Conservation (phyloP, 2,113 vertebrate genomes). For the Aepyceros melampus region DNA sequence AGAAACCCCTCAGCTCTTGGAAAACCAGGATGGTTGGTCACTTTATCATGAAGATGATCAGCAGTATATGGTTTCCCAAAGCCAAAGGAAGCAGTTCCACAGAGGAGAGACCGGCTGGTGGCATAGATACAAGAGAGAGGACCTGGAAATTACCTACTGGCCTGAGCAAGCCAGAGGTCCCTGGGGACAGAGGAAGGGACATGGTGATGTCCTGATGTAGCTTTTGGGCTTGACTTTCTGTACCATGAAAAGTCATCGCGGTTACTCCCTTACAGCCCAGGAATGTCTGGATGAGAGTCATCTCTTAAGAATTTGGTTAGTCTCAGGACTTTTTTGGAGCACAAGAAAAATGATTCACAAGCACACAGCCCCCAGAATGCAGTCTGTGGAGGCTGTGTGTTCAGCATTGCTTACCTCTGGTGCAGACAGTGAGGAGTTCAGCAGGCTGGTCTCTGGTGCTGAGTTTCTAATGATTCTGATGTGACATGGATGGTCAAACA, state of each 20-base stretch:
- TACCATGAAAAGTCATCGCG: accelerated
- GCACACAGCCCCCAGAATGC: accelerated
- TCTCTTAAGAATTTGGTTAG: neutral
- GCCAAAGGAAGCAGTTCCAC: neutral
- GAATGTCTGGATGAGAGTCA: neutral
- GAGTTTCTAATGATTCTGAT: slow-evolving; percentile 52
- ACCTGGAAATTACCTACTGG: neutral
- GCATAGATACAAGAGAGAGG: neutral
- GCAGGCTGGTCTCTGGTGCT: neutral
- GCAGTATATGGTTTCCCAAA: neutral
- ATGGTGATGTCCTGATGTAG: accelerated
- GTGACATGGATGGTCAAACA: slow-evolving; percentile 49
- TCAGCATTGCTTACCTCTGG: neutral
- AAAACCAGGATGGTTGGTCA: neutral
- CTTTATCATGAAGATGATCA: neutral
- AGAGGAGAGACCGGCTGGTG: neutral
- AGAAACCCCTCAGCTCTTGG: neutral
- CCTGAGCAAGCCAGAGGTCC: neutral
- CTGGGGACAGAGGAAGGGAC: neutral
- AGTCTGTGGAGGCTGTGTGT: neutral
- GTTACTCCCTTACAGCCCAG: neutral
- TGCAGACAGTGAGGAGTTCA: neutral
- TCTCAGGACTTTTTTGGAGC: neutral
- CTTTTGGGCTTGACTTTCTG: neutral
- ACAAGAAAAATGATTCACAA: neutral